Conservation (phyloP, 1,140 invertebrate species). For the Platyscapa corneri region DNA sequence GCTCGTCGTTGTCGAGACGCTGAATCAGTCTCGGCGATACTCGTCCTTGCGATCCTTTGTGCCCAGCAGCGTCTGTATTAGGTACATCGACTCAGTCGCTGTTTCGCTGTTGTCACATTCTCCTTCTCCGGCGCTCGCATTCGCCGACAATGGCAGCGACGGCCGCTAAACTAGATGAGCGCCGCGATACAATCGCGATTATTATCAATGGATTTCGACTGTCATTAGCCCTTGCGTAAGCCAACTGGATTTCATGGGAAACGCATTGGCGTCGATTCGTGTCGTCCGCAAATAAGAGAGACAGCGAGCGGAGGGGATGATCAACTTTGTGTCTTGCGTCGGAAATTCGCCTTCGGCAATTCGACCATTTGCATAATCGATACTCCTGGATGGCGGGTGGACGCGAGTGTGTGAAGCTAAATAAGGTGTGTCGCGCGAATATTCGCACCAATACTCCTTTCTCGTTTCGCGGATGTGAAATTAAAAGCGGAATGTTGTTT, state of each 20-base stretch:
- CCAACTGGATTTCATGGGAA: conserved; percentile 41
- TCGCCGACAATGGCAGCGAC: conserved; percentile 22
- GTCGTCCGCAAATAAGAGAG: too few relatives aligned
- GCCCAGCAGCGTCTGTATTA: conserved; percentile 20
- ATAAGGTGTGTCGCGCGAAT: not conserved
- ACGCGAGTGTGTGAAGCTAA: not conserved
- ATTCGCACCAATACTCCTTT: not conserved
- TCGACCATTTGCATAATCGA: conserved; percentile 25
- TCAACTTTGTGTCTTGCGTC: conserved; percentile 19
- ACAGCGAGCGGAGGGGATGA: not conserved
- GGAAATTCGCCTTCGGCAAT: not conserved
- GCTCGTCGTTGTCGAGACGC: too few relatives aligned
- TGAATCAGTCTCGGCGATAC: not conserved
- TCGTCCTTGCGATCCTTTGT: not conserved
- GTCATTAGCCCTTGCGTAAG: conserved; percentile 62
- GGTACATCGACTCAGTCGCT: too few relatives aligned
- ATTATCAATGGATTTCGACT: conserved; percentile 65
- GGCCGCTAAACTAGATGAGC: conserved; percentile 55
- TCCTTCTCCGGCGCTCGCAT: conserved; percentile 21
- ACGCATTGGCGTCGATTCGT: not conserved
- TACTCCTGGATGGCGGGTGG: not conserved
- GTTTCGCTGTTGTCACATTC: conserved; percentile 17
- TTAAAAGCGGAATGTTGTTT: too few relatives aligned
- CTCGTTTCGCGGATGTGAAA: too few relatives aligned
- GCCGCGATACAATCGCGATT: conserved; percentile 64